Percentiles rank a stretch among this genome's conserved stretches.
These are phyloP conservation scores for Linepithema humile DNA, from an alignment of 1,140 invertebrate species.

Conservation along the genomic window DNA sequence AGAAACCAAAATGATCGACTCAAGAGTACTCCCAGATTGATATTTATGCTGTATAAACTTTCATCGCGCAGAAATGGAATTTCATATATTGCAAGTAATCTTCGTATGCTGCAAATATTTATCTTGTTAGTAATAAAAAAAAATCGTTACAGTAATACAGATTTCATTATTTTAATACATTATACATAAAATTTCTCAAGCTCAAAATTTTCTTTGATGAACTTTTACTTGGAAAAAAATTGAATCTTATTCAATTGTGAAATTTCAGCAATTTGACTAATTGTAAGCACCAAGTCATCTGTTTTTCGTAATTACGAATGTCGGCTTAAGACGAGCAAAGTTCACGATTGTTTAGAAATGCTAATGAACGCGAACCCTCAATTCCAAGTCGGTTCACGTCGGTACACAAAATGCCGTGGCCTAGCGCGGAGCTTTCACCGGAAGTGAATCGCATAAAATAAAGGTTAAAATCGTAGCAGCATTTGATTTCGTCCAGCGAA, in stretches of 20 bases:
- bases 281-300: background rate
- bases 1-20: background rate
- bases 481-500: conserved; percentile 54
- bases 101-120: background rate
- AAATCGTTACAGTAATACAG: background rate
- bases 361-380: conserved; percentile 19
- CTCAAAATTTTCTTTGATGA: background rate
- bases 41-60: conserved; percentile 19
- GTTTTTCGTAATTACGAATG: too few species aligned
- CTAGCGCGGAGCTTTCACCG: background rate
- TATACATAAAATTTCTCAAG: background rate
- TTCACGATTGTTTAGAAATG: conserved; percentile 25
- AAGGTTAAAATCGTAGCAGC: conserved; percentile 6
- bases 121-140: background rate
- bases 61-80: background rate
- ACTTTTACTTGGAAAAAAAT: background rate
- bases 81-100: background rate
- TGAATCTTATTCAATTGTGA: background rate
- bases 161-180: background rate
- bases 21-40: background rate
- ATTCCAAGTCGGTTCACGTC: conserved; percentile 17
- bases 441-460: conserved; percentile 15
- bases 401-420: background rate
- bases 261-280: background rate
- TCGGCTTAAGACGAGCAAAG: too few species aligned